These are phyloP conservation scores for Centropristis striata DNA, from an alignment of 2,113 vertebrate species.

Conservation along the genomic window DNA sequence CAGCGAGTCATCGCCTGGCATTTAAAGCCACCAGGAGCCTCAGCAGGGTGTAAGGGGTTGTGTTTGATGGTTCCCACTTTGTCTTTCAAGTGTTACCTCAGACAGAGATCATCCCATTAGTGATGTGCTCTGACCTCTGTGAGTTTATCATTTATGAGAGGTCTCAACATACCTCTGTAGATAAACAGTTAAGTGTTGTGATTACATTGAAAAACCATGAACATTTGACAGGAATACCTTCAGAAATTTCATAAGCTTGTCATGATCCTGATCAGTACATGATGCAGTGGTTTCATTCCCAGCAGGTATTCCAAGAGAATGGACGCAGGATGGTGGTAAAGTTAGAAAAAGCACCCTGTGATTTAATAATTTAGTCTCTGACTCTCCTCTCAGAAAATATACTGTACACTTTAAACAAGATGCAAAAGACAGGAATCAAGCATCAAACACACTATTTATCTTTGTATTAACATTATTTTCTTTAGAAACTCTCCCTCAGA, in stretches of 20 bases:
- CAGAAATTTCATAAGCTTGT: not conserved
- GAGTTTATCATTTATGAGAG: slow-evolving; percentile 27
- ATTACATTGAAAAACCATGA: not conserved
- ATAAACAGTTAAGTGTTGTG: slow-evolving; percentile 15
- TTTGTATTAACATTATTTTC: not conserved
- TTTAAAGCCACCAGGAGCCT: slow-evolving; percentile 38
- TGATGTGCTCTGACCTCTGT: slow-evolving; percentile 29
- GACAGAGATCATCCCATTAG: slow-evolving; percentile 36
- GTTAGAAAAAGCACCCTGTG: not conserved
- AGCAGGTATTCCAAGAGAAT: not conserved
- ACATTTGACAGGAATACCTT: not conserved
- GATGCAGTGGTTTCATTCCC: not conserved
- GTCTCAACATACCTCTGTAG: slow-evolving; percentile 1
- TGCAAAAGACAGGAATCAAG: not conserved
- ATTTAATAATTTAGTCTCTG: not conserved
- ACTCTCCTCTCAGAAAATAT: not conserved
- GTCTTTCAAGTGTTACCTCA: slow-evolving; percentile 42
- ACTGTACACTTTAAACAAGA: not conserved
- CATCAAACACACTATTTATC: not conserved
- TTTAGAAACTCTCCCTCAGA: too few relatives aligned
- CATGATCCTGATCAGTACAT: not conserved
- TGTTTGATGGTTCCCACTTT: slow-evolving; percentile 41
- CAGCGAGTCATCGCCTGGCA: slow-evolving; percentile 19
- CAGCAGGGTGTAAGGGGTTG: slow-evolving; percentile 14
- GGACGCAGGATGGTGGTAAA: not conserved